Evolutionary conservation across 2,113 vertebrate species (phyloP), one percentile per base, ranked within the genome.

Genomic region (Merops nubicus): DNA sequence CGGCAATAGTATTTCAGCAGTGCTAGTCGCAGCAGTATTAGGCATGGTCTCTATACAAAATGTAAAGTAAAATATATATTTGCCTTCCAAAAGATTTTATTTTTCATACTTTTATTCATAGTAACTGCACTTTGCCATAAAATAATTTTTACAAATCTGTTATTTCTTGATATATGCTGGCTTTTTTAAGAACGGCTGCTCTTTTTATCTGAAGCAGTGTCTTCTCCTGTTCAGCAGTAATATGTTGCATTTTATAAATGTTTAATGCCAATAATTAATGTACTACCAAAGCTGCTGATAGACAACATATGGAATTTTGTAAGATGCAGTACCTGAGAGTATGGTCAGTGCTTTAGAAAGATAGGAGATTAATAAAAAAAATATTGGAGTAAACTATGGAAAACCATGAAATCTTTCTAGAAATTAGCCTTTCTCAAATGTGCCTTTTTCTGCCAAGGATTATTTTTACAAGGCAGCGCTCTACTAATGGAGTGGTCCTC

Each of bases 401-500:
- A 91, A 91, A 91, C 53, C 5, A 34, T 78, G 3, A 78, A 80
- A 68, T 62, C 40, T 62, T 90, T 95, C 80, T 75, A 86, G 53
- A 93, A 93, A 82, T 34, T 68, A 85, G 65, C 29, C 17, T 60
- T 90, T 82, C 43, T 93, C 50, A 36, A 78, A 86, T 2, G 2
- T 82, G 25, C 22, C 45, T 74, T 2, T 47, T 78, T 93, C 73
- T 95, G 85, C 69, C 80, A 94, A 91, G 53, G 45, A 89, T 79
- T 93, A 79, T 91, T 95, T 94, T 95, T 79, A 73, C 57, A 82
- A 82, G 74, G 69, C 87, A 76, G 64, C 43, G 69, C 56, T 89
- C 69, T 75, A 19, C 73, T 89, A 92, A 91, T 87, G 69, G 85
- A 92, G 76, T 87, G 45, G 13, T 57, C 77, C 36, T 96, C 88